Evolutionary conservation across 2,797 vertebrate genomes (phyloP), one percentile per base, ranked within the genome.

Genomic region (Merluccius polli): DNA sequence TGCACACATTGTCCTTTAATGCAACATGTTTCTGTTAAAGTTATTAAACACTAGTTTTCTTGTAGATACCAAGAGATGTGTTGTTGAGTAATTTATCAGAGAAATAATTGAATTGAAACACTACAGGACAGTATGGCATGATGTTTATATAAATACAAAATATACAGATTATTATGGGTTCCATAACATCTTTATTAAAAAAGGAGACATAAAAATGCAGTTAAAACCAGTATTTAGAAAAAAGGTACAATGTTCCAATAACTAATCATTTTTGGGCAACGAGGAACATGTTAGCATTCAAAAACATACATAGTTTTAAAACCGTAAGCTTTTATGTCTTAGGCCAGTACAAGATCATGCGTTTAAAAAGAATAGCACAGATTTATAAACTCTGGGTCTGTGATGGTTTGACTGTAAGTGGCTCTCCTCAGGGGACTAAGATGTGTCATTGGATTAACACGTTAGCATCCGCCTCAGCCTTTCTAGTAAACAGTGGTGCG

Each of bases 371-470:
- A 48, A 48, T 18, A 18, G 41, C 5, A 48, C 41, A 48, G 13
- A 16, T 48, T 48, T 16, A 21, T 52, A 52, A 52, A 52, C 21
- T 44, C 2, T 44, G 65, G 69, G n/a, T 31, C 18, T 12, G 41
- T 69, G 31, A 65, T 76, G 67, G 79, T 48, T 41, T 67, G 76
- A 85, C 78, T 81, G 82, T 78, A 31, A 72, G 84, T 81, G 73
- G 77, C 84, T 87, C 84, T 88, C 69, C 74, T 71, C 44, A 72
- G 73, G 73, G 78, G n/a, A n/a, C 76, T 93, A 94, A 95, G 93
- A 93, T 84, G 82, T 92, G 93, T 96, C 95, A 99, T 96, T 95
- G 95, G 94, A 97, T 99, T 98, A 99, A 92, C 91, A 88, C 91
- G 90, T 92, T 91, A 94, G 92, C 94, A 89, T 91, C 93, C 94